Conservation (phyloP, 2,888 invertebrate species). For the Platycheirus albimanus region DNA sequence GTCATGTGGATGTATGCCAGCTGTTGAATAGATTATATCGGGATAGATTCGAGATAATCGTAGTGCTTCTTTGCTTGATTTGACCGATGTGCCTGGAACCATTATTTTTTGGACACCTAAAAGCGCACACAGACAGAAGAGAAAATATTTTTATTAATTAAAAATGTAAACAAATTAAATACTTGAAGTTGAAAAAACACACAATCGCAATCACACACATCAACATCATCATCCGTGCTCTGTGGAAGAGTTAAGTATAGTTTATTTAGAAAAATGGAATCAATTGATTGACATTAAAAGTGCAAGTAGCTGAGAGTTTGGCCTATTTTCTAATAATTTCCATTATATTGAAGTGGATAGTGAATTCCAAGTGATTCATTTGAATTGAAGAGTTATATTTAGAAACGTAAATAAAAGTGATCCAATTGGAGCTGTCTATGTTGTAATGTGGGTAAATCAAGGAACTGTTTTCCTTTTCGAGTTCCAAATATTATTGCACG, state of each 20-base stretch:
- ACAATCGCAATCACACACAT: no score
- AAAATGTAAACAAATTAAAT: conserved; percentile 14
- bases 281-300: conserved; percentile 40
- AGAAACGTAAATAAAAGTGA: no score
- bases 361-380: conserved; percentile 25
- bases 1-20: conserved; percentile 96
- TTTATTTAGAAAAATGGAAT: conserved; percentile 26
- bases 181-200: neutral
- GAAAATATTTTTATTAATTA: neutral
- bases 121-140: neutral
- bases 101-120: conserved; percentile 96
- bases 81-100: conserved; percentile 95
- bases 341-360: conserved; percentile 32
- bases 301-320: conserved; percentile 23
- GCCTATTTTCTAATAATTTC: conserved; percentile 22
- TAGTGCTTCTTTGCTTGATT: conserved; percentile 94
- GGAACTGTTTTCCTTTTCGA: no score
- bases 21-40: conserved; percentile 94
- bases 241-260: conserved; percentile 12
- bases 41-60: conserved; percentile 95
- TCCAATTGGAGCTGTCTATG: no score
- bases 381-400: no score
- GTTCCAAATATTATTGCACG: no score
- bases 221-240: no score
- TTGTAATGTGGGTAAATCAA: no score